Conservation (phyloP, 2,113 vertebrate species). For the Entomyzon cyanotis region DNA sequence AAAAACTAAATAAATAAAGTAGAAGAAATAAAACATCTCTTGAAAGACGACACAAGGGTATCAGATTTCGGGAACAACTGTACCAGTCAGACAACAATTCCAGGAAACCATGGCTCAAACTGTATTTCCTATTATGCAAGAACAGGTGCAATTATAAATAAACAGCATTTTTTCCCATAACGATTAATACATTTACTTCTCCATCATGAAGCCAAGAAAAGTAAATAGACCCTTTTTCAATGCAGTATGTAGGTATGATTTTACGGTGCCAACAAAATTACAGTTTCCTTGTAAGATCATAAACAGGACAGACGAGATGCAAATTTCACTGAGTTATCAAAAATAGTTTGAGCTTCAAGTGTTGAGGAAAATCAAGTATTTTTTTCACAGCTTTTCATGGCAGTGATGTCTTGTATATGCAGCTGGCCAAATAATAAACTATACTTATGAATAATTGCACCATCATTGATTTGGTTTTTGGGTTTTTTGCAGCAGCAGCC, state of each 20-base stretch:
- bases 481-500: not conserved
- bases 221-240: not conserved
- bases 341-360: not conserved
- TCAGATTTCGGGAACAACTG: not conserved
- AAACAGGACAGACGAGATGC: not conserved
- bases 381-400: not conserved
- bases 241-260: not conserved
- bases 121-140: conserved; percentile 57
- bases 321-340: not conserved
- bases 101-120: conserved; percentile 47
- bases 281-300: not conserved
- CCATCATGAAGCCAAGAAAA: not conserved
- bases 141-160: conserved; percentile 56
- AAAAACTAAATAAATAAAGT: not conserved
- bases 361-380: not conserved
- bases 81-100: conserved; percentile 58
- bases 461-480: not conserved
- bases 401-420: not conserved
- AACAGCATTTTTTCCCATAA: not conserved
- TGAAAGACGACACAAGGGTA: not conserved
- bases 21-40: conserved; percentile 1
- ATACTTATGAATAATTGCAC: conserved; percentile 11
- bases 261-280: not conserved
- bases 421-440: conserved; percentile 6
- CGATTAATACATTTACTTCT: not conserved